Base-by-base conservation (phyloP, 1,140 invertebrate species). In the Euschistus heros region DNA sequence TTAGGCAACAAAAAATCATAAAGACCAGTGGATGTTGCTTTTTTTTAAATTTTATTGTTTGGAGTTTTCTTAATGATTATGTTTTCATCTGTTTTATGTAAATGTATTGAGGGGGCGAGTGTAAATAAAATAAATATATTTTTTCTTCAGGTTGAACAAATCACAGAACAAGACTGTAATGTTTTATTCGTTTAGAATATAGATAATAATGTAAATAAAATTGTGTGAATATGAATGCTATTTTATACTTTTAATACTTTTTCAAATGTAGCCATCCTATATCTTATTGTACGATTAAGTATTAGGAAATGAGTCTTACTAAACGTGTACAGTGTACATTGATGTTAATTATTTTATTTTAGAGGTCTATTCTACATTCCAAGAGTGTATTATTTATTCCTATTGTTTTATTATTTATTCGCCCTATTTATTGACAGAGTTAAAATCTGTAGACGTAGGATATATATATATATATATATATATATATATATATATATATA, bases 341-440 rank as follows among this genome's bases (percentile, higher is more conserved):
- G 10, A 24, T 24, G 18, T 57, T 24, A 24, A 24, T 24, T 24
- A 22, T 50, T 22, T 22, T 50, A 50, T 50, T 50, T 6, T 50
- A 50, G n/a, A 50, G 22, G n/a, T 18, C 47, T 50, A 20, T 50
- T 50, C 14, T 57, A 57, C 54, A 57, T 57, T 57, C 54, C 54
- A 57, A 57, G 54, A 57, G 54, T 57, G 54, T 57, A 57, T 57
- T 24, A 57, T 26, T 57, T 57, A 57, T 57, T 57, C 20, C 18
- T 17, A 26, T 24, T 24, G 15, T 26, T 57, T 24, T 57, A 24
- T 57, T 24, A 24, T 57, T 57, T 17, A 24, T 57, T 57, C 20
- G 15, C 24, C 20, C 18, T 57, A 24, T 57, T 57, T 57, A 26
- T 57, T 57, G 18, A 20, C 47, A 20, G 47, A 50, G 10, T 50